Conservation (phyloP, 1,140 invertebrate genomes). For the Dinothrombium tinctorium region DNA sequence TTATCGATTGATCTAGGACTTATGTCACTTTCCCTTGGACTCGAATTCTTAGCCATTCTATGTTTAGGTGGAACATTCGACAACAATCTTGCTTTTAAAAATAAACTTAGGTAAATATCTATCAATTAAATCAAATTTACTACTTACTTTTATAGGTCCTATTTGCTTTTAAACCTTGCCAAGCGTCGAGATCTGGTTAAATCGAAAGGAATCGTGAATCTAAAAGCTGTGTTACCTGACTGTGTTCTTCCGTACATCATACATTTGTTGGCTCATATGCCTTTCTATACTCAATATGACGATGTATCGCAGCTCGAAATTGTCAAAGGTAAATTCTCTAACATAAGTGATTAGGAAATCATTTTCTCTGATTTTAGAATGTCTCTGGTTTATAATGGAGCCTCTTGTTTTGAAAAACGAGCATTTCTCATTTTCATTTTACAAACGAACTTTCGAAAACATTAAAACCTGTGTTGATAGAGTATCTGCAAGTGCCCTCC, state of each 20-base stretch:
- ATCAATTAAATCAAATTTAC: neutral
- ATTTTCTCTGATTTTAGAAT: conserved; percentile 21
- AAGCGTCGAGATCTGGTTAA: conserved; percentile 75
- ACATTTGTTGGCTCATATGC: conserved; percentile 72
- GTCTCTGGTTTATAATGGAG: conserved; percentile 78
- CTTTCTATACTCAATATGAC: conserved; percentile 46
- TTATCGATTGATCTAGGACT: conserved; percentile 19
- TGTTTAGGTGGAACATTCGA: conserved; percentile 37
- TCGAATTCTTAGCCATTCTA: conserved; percentile 93
- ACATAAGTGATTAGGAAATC: neutral
- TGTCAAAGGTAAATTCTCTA: conserved; percentile 13
- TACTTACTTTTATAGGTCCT: conserved; percentile 1
- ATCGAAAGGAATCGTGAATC: conserved; percentile 14
- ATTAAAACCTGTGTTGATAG: conserved; percentile 20
- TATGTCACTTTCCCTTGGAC: conserved; percentile 36
- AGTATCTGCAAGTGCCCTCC: neutral
- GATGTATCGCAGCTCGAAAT: conserved; percentile 35
- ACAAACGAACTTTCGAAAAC: conserved; percentile 61
- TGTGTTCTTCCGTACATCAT: conserved; percentile 88
- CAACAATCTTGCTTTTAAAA: conserved; percentile 9
- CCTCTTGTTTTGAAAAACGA: conserved; percentile 77
- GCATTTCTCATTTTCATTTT: conserved; percentile 83
- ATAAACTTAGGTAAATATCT: conserved; percentile 7
- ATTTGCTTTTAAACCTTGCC: conserved; percentile 56
- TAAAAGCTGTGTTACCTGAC: conserved; percentile 39